Percentiles rank a stretch among this genome's conserved stretches.
Evolutionary conservation across 2,888 invertebrate genomes (phyloP).

Genomic region (Andrena bucephala): DNA sequence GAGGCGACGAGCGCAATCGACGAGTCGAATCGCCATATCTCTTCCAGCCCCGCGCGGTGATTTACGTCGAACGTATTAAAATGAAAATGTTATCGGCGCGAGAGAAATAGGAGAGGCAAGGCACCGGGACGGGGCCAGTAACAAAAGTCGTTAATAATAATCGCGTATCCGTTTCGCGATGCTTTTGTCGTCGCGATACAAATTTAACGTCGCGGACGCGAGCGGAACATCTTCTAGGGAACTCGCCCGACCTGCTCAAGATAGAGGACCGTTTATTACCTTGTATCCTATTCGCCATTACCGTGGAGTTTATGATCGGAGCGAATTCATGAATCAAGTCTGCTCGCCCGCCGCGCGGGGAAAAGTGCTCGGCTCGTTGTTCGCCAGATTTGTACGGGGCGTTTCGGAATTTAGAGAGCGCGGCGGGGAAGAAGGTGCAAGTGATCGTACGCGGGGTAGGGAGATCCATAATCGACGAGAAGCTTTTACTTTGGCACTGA

Average conservation of each 20-base stretch:
- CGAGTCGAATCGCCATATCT: constrained; percentile 43
- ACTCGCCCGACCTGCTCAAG: constrained; percentile 44
- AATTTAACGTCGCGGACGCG: constrained; percentile 45
- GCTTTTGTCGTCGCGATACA: constrained; percentile 11
- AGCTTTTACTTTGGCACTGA: too few relatives aligned
- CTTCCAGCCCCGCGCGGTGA: constrained; percentile 13
- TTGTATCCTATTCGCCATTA: constrained; percentile 61
- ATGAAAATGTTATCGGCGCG: constrained; percentile 47
- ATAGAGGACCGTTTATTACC: constrained; percentile 63
- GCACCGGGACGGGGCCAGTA: background rate
- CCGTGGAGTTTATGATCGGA: constrained; percentile 57
- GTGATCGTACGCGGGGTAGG: too few relatives aligned
- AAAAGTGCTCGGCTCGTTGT: constrained; percentile 48
- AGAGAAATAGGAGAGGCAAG: too few relatives aligned
- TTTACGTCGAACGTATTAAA: constrained; percentile 47
- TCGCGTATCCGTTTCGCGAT: constrained; percentile 20
- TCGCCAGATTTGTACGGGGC: constrained; percentile 47
- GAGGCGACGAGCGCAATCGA: background rate
- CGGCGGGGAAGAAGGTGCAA: too few relatives aligned
- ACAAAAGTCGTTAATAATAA: constrained; percentile 51
- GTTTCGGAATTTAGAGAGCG: constrained; percentile 4
- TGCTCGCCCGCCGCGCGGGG: constrained; percentile 5
- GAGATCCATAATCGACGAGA: too few relatives aligned
- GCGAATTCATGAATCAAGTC: constrained; percentile 55
- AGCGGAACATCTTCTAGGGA: constrained; percentile 28